phyloP scores from a whole-genome alignment of 2,888 invertebrate genomes.

The Alloscopus bannaensis region DNA sequence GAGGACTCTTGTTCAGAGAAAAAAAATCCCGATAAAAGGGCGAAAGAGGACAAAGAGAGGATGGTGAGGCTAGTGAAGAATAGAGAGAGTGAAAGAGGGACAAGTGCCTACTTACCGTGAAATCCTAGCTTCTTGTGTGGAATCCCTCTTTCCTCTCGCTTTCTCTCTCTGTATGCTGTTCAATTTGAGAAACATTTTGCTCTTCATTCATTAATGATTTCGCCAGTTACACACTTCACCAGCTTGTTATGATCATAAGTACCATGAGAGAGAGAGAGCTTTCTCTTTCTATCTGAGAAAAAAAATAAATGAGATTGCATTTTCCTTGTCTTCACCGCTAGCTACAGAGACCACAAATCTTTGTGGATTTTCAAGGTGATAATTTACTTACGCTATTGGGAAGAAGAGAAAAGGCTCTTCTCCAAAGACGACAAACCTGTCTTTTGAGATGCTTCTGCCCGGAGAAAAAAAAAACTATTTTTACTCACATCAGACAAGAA shows the following conservation, averaged over 20 bases:
- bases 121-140: slow-evolving; percentile 50
- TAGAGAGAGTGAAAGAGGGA: no score
- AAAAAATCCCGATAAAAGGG: no score
- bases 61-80: no score
- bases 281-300: background rate
- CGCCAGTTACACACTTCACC: slow-evolving; percentile 66
- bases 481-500: no score
- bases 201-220: slow-evolving; percentile 68
- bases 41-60: no score
- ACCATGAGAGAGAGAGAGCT: slow-evolving; percentile 37
- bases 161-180: slow-evolving; percentile 12
- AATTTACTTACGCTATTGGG: slow-evolving; percentile 64
- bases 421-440: slow-evolving; percentile 5
- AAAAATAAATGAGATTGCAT: no score
- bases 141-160: slow-evolving; percentile 34
- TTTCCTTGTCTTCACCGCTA: background rate
- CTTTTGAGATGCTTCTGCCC: slow-evolving; percentile 29
- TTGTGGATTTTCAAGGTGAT: slow-evolving; percentile 57
- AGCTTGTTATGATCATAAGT: slow-evolving; percentile 65
- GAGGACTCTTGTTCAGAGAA: slow-evolving; percentile 25
- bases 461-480: slow-evolving; percentile 58
- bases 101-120: slow-evolving; percentile 60
- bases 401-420: no score
- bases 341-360: slow-evolving; percentile 13
- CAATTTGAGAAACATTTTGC: slow-evolving; percentile 60